Base-by-base conservation (phyloP, 2,797 vertebrate genomes). In the Hafferia zeledoni region DNA sequence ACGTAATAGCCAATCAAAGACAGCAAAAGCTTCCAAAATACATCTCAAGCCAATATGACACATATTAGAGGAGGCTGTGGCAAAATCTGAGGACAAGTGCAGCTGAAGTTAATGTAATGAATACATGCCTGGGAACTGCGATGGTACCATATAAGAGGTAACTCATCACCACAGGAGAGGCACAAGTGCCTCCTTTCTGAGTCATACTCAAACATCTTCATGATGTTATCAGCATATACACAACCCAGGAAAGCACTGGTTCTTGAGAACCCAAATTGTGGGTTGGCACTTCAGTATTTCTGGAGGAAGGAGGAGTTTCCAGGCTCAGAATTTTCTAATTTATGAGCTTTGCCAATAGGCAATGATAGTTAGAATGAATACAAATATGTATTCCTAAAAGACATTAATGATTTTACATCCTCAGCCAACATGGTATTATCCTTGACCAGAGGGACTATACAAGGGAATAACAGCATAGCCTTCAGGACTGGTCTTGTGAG, bases 181-280 rank as follows among this genome's bases (percentile, higher is more conserved):
- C 41, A 69, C 35, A 61, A 53, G 41, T 39, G 30, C 18, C 44
- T 55, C 41, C 22, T 20, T 47, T 50, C 46, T 47, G 20, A 46
- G 37, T 67, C 64, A 91, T 19, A 39, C 6, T 81, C 43, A 57
- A 53, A 83, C 2, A 71, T 10, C 6, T 83, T 72, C 23, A 56
- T 33, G n/a, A 49, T 33, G 20, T 23, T 19, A 35, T 65, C 50
- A 77, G 35, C 15, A 4, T 25, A 61, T 23, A 39, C 9, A 7
- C 16, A 83, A 55, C 31, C 23, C 72, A 71, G 41, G 37, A 75
- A 68, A 83, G 12, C 27, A 35, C 10, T 17, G 13, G 11, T 35
- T 18, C 30, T 46, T 69, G 49, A 55, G 49, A 82, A 57, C 3
- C 9, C 0, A 0, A 86, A 57, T 20, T 68, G 13, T 2, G 8